Percentiles rank a stretch among this genome's conserved stretches.
Evolutionary conservation across 2,888 invertebrate species (phyloP).

Genomic region (Habroteleia sp.): DNA sequence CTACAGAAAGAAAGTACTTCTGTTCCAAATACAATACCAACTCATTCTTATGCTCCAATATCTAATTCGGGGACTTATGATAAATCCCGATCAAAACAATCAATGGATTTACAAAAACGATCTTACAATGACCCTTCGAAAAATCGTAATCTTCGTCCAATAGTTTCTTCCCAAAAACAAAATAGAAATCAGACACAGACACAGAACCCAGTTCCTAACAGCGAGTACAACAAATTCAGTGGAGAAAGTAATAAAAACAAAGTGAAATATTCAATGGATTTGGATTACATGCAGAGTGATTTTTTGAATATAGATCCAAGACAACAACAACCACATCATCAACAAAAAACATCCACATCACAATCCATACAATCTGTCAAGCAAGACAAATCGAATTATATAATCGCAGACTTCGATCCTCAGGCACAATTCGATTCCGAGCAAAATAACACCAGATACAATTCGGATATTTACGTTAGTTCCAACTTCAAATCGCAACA

Average conservation of each 20-base stretch:
- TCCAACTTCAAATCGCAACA: constrained; percentile 75
- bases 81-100: constrained; percentile 72
- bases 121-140: constrained; percentile 73
- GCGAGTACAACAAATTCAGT: constrained; percentile 71
- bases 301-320: constrained; percentile 71
- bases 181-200: constrained; percentile 69
- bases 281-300: constrained; percentile 76
- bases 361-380: constrained; percentile 52
- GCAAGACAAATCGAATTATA: constrained; percentile 74
- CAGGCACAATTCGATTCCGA: constrained; percentile 71
- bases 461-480: constrained; percentile 72
- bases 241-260: constrained; percentile 73
- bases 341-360: constrained; percentile 65
- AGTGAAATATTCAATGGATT: constrained; percentile 74
- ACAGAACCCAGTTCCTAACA: constrained; percentile 62
- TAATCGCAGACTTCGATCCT: constrained; percentile 73
- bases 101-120: constrained; percentile 71
- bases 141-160: constrained; percentile 69
- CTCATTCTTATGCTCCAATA: constrained; percentile 58
- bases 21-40: constrained; percentile 46
- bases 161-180: constrained; percentile 70
- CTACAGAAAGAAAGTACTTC: constrained; percentile 72
- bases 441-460: constrained; percentile 73
- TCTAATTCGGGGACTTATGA: constrained; percentile 67
- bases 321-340: constrained; percentile 68